Conservation (phyloP, 2,888 invertebrate species). For the Torymus tubicola region DNA sequence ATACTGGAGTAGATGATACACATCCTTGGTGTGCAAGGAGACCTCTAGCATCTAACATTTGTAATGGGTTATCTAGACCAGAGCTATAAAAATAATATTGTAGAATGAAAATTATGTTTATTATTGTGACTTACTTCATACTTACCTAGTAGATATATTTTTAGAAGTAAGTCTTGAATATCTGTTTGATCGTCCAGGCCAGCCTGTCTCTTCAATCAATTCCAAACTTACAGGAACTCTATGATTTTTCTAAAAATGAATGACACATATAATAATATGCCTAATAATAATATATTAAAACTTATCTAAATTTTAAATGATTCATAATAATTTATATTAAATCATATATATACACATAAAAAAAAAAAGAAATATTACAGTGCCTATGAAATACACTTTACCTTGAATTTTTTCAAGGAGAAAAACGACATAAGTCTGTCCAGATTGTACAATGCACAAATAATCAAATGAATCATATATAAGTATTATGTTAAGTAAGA, state of each 20-base stretch:
- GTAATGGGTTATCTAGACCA: conserved; percentile 79
- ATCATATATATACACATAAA: too few species aligned
- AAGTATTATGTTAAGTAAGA: conserved; percentile 18
- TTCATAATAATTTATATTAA: too few species aligned
- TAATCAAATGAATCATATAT: conserved; percentile 53
- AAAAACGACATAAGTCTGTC: conserved; percentile 72
- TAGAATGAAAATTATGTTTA: conserved; percentile 7
- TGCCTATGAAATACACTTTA: conserved; percentile 64
- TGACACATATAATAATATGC: conserved; percentile 11
- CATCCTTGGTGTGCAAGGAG: conserved; percentile 74
- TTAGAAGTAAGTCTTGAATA: conserved; percentile 68
- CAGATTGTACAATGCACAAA: conserved; percentile 65
- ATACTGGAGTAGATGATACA: conserved; percentile 80
- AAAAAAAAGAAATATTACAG: conserved; percentile 4
- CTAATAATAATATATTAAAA: not conserved
- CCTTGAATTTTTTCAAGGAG: conserved; percentile 67
- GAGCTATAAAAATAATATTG: conserved; percentile 62
- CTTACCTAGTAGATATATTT: conserved; percentile 68
- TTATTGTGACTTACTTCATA: conserved; percentile 2
- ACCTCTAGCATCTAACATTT: conserved; percentile 80
- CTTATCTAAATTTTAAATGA: too few species aligned
- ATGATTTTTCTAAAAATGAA: conserved; percentile 66
- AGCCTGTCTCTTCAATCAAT: conserved; percentile 68
- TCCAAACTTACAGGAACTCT: conserved; percentile 69
- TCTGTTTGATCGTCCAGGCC: conserved; percentile 67